phyloP scores from a whole-genome alignment of 2,888 invertebrate species.

The Ochropacha duplaris region DNA sequence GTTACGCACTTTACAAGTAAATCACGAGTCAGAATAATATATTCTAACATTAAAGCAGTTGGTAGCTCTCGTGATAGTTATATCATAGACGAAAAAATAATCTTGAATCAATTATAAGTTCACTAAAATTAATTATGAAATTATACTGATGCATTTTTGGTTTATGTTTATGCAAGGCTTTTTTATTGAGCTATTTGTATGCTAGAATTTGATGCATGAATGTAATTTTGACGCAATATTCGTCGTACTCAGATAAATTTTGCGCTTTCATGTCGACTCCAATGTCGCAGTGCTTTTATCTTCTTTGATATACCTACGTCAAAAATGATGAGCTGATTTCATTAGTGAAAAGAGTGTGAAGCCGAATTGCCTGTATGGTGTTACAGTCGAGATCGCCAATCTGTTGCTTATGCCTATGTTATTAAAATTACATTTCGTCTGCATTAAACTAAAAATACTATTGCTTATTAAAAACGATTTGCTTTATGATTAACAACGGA shows the following conservation, averaged over 20 bases:
- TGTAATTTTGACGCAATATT: background rate
- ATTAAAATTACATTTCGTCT: slow-evolving; percentile 3
- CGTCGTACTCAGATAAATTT: background rate
- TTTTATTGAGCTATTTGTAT: background rate
- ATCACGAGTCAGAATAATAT: background rate
- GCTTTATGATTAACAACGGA: slow-evolving; percentile 45
- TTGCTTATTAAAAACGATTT: slow-evolving; percentile 24
- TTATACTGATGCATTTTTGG: background rate
- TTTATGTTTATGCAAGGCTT: background rate
- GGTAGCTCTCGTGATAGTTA: background rate
- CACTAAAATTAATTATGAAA: too few relatives aligned
- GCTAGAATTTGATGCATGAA: background rate
- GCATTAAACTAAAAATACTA: slow-evolving; percentile 10
- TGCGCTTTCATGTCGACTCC: slow-evolving; percentile 2
- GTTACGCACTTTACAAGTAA: background rate
- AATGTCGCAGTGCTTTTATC: slow-evolving; percentile 1
- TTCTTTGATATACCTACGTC: slow-evolving; percentile 1
- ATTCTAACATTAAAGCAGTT: background rate
- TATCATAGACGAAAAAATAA: too few relatives aligned
- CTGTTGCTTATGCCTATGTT: background rate
- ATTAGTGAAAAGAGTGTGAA: slow-evolving; percentile 2
- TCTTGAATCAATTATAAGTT: too few relatives aligned
- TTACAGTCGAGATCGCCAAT: background rate
- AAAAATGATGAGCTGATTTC: slow-evolving; percentile 7
- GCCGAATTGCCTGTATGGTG: background rate